phyloP scores from a whole-genome alignment of 2,113 vertebrate genomes.

The Tychaedon coryphoeus region DNA sequence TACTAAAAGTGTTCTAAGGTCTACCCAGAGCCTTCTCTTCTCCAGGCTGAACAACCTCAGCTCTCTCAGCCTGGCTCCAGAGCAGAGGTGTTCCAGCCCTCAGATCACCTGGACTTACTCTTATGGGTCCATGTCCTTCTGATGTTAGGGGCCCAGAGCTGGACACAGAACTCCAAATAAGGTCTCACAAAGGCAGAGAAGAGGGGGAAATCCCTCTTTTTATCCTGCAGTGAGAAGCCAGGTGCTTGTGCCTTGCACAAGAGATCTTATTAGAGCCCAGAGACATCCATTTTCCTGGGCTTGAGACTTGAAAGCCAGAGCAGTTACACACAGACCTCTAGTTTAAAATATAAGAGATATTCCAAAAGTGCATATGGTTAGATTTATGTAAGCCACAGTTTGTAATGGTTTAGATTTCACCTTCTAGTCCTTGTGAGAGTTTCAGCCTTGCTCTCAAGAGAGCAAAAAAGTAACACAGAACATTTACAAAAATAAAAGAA shows the following conservation, averaged over 20 bases:
- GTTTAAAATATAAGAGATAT: background rate
- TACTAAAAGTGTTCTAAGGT: background rate
- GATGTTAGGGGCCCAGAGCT: background rate
- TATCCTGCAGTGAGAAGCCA: background rate
- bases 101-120: background rate
- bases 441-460: slow-evolving; percentile 15
- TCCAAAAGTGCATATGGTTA: slow-evolving; percentile 25
- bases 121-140: background rate
- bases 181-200: background rate
- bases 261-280: background rate
- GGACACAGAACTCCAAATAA: background rate
- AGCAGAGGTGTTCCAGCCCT: background rate
- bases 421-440: slow-evolving; percentile 24
- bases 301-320: background rate
- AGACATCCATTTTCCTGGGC: background rate
- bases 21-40: background rate
- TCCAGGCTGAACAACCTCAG: background rate
- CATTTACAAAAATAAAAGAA: background rate
- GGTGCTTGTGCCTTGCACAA: background rate
- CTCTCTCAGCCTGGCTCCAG: background rate
- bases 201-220: background rate
- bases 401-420: slow-evolving; percentile 43
- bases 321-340: background rate
- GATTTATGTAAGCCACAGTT: slow-evolving; percentile 35
- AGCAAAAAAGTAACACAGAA: background rate